Base-by-base conservation (phyloP, 2,888 invertebrate genomes). In the Heteropelma amictum region DNA sequence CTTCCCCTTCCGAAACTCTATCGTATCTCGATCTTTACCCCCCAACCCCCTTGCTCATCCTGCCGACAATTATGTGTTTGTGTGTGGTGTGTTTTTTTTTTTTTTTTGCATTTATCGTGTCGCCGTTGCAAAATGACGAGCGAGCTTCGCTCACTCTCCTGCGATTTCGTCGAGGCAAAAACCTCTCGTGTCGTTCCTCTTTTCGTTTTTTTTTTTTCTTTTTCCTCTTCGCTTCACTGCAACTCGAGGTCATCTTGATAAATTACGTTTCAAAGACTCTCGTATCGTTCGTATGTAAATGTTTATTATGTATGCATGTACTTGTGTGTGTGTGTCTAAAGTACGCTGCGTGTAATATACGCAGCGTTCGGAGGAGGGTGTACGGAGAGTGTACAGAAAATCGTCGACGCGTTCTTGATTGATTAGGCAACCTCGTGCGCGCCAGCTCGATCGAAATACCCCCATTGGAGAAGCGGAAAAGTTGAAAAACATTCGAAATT, bases 201-300 rank as follows among this genome's bases (percentile, higher is more conserved):
- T 28, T 5, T 54, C n/a, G 14, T 10, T 28, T n/a, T n/a, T 60
- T 21, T 7, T 45, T 28, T 14, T 28, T 14, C 3, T 28, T 51
- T 14, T 30, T 1, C 3, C 17, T 60, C n/a, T 42, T 47, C 23
- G 17, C 17, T 19, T 17, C 8, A 7, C 21, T 33, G 47, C 42
- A 17, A 49, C 56, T 10, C 45, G 58, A 60, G 64, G 65, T 72
- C 72, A 53, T 58, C 40, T 56, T 56, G 64, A 64, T 51, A 64
- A 47, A 51, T 49, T 51, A 51, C 21, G 7, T 56, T 56, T 58
- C 23, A 12, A 64, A 42, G 49, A 38, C 14, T 19, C 23, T 23
- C 12, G 14, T 19, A 19, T 33, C 17, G 8, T 8, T 23, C 47
- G 3, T 4, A 5, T 33, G 5, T 40, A 26, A 23, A 14, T 35